Conservation (phyloP, 2,113 vertebrate species). For the Xiphorhynchus elegans region DNA sequence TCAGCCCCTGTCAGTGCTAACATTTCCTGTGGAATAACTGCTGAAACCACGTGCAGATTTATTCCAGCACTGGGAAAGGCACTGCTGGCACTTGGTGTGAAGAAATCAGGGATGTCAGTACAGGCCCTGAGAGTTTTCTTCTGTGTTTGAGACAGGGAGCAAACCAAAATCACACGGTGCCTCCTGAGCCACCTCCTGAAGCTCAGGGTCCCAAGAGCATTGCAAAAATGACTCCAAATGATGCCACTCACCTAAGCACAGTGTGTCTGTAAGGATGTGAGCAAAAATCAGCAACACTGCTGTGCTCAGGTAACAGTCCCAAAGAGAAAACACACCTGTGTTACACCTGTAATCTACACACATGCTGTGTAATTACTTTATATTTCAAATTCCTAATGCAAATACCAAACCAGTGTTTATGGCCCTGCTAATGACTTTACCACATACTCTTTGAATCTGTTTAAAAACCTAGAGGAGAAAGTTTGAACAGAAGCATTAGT, state of each 20-base stretch:
- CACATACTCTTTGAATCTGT: not conserved
- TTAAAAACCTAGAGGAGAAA: not conserved
- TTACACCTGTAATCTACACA: not conserved
- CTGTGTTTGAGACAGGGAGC: not conserved
- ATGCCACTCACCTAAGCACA: not conserved
- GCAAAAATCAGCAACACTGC: not conserved
- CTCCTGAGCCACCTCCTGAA: not conserved
- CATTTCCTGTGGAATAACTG: not conserved
- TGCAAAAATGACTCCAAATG: not conserved
- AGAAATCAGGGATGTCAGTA: not conserved
- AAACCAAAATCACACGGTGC: not conserved
- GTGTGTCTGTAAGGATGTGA: not conserved
- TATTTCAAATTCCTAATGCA: not conserved
- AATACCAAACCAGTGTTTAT: not conserved
- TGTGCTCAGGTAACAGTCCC: not conserved
- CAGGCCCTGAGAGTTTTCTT: not conserved
- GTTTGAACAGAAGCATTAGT: not conserved
- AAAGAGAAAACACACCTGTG: not conserved
- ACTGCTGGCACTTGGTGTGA: not conserved
- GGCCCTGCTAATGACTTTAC: not conserved
- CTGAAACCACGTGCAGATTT: not conserved
- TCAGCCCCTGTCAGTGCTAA: not conserved
- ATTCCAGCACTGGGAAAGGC: not conserved
- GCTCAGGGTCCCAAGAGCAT: not conserved
- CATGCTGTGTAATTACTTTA: not conserved